Evolutionary conservation across 2,888 invertebrate species (phyloP).

Genomic region (Hyppa rectilinea): DNA sequence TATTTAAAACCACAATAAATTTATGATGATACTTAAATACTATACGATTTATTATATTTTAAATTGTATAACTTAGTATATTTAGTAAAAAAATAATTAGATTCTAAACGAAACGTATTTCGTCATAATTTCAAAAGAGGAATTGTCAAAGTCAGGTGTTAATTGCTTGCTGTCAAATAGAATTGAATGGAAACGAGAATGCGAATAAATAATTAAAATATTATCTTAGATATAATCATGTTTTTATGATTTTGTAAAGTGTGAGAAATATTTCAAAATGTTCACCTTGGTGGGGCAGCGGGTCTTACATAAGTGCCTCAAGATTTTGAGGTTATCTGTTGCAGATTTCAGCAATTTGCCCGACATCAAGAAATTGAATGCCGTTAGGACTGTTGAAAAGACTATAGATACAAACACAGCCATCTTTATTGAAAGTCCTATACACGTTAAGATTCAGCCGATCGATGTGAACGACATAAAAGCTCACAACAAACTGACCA

Average conservation of each 20-base stretch:
- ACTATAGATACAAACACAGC: conserved; percentile 86
- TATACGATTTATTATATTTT: too few species aligned
- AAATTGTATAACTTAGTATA: too few species aligned
- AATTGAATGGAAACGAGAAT: conserved; percentile 66
- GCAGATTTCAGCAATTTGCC: conserved; percentile 84
- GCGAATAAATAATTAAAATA: conserved; percentile 72
- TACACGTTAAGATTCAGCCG: conserved; percentile 87
- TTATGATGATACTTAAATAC: too few species aligned
- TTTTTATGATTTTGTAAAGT: conserved; percentile 65
- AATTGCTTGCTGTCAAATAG: conserved; percentile 69
- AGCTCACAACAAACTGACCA: conserved; percentile 86
- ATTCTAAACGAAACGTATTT: conserved; percentile 36
- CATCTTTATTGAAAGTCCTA: conserved; percentile 88
- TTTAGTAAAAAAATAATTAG: too few species aligned
- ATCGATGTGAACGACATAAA: conserved; percentile 86
- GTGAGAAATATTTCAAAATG: conserved; percentile 74
- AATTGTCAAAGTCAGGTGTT: conserved; percentile 82
- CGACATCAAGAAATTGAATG: conserved; percentile 85
- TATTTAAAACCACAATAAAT: too few species aligned
- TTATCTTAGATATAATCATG: conserved; percentile 72
- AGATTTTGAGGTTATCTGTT: conserved; percentile 89
- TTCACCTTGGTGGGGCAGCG: conserved; percentile 81
- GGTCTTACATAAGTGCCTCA: conserved; percentile 86
- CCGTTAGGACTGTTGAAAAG: conserved; percentile 88
- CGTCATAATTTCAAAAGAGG: conserved; percentile 71